Evolutionary conservation across 2,888 invertebrate genomes (phyloP), one percentile per base, ranked within the genome.

Genomic region (Neelides folsomi): DNA sequence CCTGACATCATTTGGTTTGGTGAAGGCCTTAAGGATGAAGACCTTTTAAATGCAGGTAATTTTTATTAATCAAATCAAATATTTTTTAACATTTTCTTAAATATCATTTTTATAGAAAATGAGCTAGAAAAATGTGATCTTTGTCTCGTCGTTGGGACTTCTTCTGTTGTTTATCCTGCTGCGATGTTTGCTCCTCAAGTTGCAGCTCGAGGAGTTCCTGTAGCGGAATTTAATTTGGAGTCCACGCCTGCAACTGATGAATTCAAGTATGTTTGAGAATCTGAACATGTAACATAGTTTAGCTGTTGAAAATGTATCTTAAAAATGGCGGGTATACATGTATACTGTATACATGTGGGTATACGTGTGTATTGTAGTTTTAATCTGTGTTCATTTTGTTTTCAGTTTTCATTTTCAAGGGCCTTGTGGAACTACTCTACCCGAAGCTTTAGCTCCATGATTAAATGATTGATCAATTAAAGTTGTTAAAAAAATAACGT

Each of bases 1-100:
- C 88, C 89, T 1, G 78, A 85, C 66, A 84, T 90, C 57, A 82
- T 89, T 8, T 90, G 89, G 89, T 90, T 89, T 73, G 87, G 87
- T 3, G 89, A 90, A 73, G 76, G 72, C 60, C 73, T 89, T 49
- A 77, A 86, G 57, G 65, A 72, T 1, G 68, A 72, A 48, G 75
- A 86, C 15, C 67, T 88, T 39, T 66, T 73, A 1, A 73, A 74
- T 70, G 78, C 83, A 57, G 73, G 83, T 82, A 49, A 9, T 38
- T 37, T 47, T 38, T 36, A 13, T 18, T 12, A 4, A 35, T n/a
- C 2, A 8, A 45, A 15, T 45, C n/a, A n/a, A n/a, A n/a, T n/a
- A n/a, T n/a, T n/a, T n/a, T n/a, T n/a, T 42, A 44, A 12, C 9
- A 2, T 38, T 19, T 1, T 38, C 18, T 38, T 13, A 16, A 36